Percentiles rank a stretch among this genome's conserved stretches.
These are phyloP conservation scores for Sternotherus odoratus DNA, from an alignment of 2,797 vertebrate species.

Conservation along the genomic window DNA sequence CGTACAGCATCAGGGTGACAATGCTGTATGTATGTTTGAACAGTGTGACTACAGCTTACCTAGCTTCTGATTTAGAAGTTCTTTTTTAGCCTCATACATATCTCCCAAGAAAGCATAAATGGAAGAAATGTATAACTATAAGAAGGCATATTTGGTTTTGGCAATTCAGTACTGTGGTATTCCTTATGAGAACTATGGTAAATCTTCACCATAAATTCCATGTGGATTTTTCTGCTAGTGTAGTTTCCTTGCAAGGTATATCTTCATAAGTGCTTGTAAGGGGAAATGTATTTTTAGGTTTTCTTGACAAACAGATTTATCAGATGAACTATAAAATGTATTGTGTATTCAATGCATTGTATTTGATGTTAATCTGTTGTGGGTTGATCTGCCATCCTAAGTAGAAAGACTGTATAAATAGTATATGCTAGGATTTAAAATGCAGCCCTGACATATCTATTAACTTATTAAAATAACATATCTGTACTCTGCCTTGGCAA, in stretches of 20 bases:
- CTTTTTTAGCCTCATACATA: not conserved
- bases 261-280: not conserved
- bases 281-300: not conserved
- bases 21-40: not conserved
- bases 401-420: not conserved
- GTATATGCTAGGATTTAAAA: not conserved
- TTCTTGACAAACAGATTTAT: not conserved
- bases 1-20: not conserved
- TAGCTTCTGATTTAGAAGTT: not conserved
- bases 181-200: not conserved
- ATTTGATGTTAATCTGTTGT: not conserved
- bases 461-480: not conserved
- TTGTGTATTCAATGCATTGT: not conserved
- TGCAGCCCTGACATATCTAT: fast-evolving
- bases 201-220: not conserved
- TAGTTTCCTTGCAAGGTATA: not conserved
- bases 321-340: not conserved
- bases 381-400: not conserved
- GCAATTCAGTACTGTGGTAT: not conserved
- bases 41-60: not conserved
- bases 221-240: not conserved
- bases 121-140: not conserved
- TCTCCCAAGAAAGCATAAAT: not conserved
- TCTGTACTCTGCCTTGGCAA: not conserved
- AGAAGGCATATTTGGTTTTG: not conserved